A percentile compares a stretch with the other conserved stretches of the same genome.
These are phyloP conservation scores for Euschistus heros DNA, from an alignment of 1,140 invertebrate genomes.

Conservation along the genomic window DNA sequence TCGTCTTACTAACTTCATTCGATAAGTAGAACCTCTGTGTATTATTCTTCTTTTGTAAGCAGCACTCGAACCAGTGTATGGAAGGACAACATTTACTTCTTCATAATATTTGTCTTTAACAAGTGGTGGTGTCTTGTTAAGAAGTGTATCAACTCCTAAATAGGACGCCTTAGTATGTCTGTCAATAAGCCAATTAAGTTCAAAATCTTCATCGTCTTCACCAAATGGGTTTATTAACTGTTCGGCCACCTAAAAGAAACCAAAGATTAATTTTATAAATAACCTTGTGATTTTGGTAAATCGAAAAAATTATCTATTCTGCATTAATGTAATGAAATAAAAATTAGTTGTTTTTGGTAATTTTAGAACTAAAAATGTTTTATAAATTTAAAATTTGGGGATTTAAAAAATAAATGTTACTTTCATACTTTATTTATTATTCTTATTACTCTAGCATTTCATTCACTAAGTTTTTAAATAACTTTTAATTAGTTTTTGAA, in stretches of 20 bases:
- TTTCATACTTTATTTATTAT: too few species aligned
- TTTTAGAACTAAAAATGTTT: too few species aligned
- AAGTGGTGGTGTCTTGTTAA: conserved; percentile 45
- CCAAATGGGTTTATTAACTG: conserved; percentile 63
- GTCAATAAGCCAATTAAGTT: conserved; percentile 60
- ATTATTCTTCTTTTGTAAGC: conserved; percentile 48
- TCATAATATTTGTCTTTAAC: conserved; percentile 54
- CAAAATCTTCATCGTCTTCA: conserved; percentile 70
- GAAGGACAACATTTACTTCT: conserved; percentile 43
- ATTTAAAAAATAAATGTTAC: too few species aligned
- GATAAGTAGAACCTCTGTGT: conserved; percentile 50
- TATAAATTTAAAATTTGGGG: too few species aligned
- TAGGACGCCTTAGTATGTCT: conserved; percentile 54
- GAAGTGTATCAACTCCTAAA: conserved; percentile 49
- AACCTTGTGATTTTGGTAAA: too few species aligned
- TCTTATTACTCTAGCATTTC: too few species aligned
- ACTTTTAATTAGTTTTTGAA: too few species aligned
- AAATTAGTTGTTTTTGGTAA: too few species aligned
- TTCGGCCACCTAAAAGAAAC: conserved; percentile 47
- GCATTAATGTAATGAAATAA: too few species aligned
- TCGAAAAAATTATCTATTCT: too few species aligned
- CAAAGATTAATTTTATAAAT: too few species aligned
- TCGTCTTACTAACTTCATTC: conserved; percentile 45
- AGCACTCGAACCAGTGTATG: conserved; percentile 52
- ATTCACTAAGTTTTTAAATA: too few species aligned